Evolutionary conservation across 92 coral and sea anemone genomes (phyloP).

Genomic region (Epizoanthus fatuus): DNA sequence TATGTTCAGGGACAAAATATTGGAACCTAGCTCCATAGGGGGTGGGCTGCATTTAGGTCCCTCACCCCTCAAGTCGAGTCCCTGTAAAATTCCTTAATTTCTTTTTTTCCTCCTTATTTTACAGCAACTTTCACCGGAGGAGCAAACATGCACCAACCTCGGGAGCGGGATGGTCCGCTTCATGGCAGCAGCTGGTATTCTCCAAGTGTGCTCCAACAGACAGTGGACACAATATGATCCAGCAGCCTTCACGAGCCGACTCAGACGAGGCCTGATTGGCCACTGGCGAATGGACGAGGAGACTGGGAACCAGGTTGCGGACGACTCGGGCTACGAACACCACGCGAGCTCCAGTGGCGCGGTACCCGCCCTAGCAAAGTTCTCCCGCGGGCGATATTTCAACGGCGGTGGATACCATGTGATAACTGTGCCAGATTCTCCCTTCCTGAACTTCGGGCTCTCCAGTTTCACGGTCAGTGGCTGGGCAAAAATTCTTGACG

Average conservation of each 20-base stretch:
- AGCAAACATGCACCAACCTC: constrained; percentile 61
- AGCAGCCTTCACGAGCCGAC: constrained; percentile 25
- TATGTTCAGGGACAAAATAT: too few species aligned
- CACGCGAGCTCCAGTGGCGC: constrained; percentile 72
- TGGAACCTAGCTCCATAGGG: too few species aligned
- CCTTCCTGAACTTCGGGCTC: constrained; percentile 61
- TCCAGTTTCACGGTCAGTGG: constrained; percentile 77
- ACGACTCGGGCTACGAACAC: constrained; percentile 82
- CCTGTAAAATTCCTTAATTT: too few species aligned
- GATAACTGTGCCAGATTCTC: constrained; percentile 57
- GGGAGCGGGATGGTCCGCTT: constrained; percentile 61
- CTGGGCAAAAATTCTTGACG: constrained; percentile 78
- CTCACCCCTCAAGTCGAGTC: too few species aligned
- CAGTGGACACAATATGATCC: constrained; percentile 60
- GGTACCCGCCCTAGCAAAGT: constrained; percentile 65
- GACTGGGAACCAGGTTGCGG: constrained; percentile 76
- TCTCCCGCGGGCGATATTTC: constrained; percentile 82
- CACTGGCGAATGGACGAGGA: constrained; percentile 92
- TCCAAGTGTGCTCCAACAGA: constrained; percentile 54
- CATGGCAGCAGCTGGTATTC: constrained; percentile 4
- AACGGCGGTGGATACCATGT: constrained; percentile 29
- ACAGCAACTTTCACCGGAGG: background rate
- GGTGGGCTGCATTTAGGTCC: too few species aligned
- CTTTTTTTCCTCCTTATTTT: background rate
- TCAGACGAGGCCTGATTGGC: constrained; percentile 69